phyloP scores from a whole-genome alignment of 1,140 invertebrate genomes.

The Harpegnathos saltator region DNA sequence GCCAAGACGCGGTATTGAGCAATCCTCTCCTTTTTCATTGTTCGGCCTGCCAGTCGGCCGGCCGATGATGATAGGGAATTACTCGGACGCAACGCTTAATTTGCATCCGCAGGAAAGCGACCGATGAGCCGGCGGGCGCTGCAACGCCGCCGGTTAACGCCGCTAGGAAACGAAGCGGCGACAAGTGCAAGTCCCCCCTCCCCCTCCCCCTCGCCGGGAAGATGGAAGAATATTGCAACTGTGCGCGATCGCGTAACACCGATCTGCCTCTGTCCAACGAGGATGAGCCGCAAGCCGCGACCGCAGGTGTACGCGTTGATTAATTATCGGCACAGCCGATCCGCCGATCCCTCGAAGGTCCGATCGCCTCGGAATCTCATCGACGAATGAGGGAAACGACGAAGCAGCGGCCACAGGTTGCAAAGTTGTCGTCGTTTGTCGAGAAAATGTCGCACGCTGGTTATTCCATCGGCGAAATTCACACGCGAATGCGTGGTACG shows the following conservation, averaged over 20 bases:
- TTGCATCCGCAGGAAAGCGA: constrained; percentile 61
- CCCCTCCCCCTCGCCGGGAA: no score
- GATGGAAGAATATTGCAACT: not conserved
- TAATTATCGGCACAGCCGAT: no score
- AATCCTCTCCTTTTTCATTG: constrained; percentile 65
- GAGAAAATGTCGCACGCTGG: no score
- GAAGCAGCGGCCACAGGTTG: no score
- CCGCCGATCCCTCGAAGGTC: no score
- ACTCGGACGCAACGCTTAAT: constrained; percentile 60
- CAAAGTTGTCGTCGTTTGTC: no score
- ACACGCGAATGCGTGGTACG: no score
- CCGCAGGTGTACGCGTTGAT: no score
- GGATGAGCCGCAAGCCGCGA: not conserved
- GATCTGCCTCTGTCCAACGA: not conserved
- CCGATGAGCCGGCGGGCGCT: constrained; percentile 22
- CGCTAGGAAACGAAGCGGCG: constrained; percentile 5
- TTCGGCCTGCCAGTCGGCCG: no score
- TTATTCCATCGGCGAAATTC: no score
- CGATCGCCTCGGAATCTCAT: no score
- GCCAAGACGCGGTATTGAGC: constrained; percentile 57
- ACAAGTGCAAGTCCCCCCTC: constrained; percentile 27
- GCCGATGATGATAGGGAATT: constrained; percentile 61
- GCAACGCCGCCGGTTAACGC: constrained; percentile 21
- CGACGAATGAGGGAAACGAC: no score
- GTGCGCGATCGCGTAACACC: not conserved